Conservation (phyloP, 2,888 invertebrate species). For the Willowsia nigromaculata region DNA sequence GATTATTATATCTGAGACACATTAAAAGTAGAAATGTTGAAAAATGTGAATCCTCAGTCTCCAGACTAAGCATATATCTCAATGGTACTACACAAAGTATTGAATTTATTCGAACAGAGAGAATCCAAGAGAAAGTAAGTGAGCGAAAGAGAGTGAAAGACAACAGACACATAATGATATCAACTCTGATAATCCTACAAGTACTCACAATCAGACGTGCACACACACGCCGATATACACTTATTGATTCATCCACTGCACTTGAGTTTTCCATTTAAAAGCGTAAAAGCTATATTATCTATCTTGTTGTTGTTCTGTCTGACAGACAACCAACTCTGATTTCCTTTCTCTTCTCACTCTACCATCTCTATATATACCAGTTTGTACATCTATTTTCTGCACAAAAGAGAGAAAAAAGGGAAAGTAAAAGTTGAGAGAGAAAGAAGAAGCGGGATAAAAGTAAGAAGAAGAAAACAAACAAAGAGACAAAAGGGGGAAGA, state of each 20-base stretch:
- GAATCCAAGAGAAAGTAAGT: not conserved
- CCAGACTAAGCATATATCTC: not conserved
- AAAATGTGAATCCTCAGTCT: not conserved
- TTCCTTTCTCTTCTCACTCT: not conserved
- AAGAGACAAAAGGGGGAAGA: conserved; percentile 73
- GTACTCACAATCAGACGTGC: conserved; percentile 36
- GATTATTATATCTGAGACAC: not conserved
- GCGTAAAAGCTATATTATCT: conserved; percentile 50
- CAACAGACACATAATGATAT: conserved; percentile 46
- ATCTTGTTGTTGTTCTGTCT: conserved; percentile 4
- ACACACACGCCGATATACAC: not conserved
- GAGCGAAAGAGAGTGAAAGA: not conserved
- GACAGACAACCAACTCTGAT: conserved; percentile 3
- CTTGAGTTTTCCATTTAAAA: conserved; percentile 41
- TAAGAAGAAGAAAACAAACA: conserved; percentile 59
- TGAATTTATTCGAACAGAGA: not conserved
- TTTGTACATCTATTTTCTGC: not conserved
- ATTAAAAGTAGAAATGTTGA: not conserved
- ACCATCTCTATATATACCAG: not conserved
- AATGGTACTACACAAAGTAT: not conserved
- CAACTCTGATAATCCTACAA: conserved; percentile 54
- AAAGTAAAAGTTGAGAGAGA: conserved; percentile 31
- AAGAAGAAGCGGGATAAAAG: conserved; percentile 43
- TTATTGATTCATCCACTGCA: conserved; percentile 34
- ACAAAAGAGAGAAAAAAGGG: not conserved